Evolutionary conservation across 2,113 vertebrate species (phyloP).

Genomic region (Macquaria ambigua): DNA sequence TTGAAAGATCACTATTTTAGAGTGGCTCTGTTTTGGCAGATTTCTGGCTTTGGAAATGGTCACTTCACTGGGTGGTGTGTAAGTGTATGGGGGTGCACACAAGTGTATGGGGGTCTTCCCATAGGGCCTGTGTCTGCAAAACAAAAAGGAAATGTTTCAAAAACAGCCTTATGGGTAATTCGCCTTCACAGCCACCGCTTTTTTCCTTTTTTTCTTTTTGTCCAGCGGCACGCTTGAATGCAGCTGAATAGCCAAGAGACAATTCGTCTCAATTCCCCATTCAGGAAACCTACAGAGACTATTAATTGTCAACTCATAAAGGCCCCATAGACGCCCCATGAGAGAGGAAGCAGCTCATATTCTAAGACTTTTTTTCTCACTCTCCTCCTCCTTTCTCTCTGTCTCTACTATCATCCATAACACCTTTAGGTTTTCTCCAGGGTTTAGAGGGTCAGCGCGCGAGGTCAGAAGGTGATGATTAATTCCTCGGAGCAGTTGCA

Average conservation of each 20-base stretch:
- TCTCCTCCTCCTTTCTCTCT: slow-evolving; percentile 42
- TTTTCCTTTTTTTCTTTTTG: slow-evolving; percentile 66
- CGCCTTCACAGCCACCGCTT: slow-evolving; percentile 69
- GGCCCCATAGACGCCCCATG: slow-evolving; percentile 53
- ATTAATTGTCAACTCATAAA: slow-evolving; percentile 84
- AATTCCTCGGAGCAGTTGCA: slow-evolving; percentile 74
- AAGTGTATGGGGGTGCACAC: slow-evolving; percentile 1
- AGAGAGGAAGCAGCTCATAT: slow-evolving; percentile 69
- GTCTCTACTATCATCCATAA: slow-evolving; percentile 65
- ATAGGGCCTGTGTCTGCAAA: slow-evolving; percentile 53
- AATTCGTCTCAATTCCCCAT: slow-evolving; percentile 82
- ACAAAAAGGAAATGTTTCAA: slow-evolving; percentile 77
- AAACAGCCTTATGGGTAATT: slow-evolving; percentile 74
- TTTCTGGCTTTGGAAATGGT: slow-evolving; percentile 45
- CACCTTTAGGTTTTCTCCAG: slow-evolving; percentile 65
- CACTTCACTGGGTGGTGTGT: slow-evolving; percentile 42
- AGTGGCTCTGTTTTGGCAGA: slow-evolving; percentile 47
- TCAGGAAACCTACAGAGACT: slow-evolving; percentile 80
- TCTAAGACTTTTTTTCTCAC: slow-evolving; percentile 46
- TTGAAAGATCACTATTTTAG: slow-evolving; percentile 60
- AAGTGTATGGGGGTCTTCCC: slow-evolving; percentile 46
- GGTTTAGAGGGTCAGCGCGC: slow-evolving; percentile 65
- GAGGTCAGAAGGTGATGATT: slow-evolving; percentile 78
- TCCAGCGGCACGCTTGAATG: slow-evolving; percentile 79
- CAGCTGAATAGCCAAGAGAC: slow-evolving; percentile 79